Base-by-base conservation (phyloP, 2,113 vertebrate species). In the Poecilia latipinna region DNA sequence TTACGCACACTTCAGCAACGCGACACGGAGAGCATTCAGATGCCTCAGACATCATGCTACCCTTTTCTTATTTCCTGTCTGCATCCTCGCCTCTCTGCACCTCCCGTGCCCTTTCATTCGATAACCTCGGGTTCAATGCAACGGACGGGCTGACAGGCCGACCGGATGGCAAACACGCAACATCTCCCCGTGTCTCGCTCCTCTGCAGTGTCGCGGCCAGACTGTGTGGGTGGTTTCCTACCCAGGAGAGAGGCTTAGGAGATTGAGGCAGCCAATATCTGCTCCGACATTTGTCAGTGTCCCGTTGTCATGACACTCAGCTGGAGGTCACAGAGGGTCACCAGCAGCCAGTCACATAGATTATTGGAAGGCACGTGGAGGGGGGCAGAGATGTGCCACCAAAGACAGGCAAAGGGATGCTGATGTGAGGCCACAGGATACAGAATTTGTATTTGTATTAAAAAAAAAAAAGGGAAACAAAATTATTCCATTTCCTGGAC, bases 201-300 rank as follows among this genome's bases (percentile, higher is more conserved):
- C 68, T 42, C 78, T 70, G 71, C 83, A 63, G 77, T 65, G 70
- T 79, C 77, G 82, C 5, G 86, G 39, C 68, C 83, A 77, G 80
- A 78, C 80, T 75, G 80, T 69, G 84, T 87, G 89, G 90, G 88
- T 83, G 75, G 84, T 83, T 85, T 87, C 22, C 65, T 67, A 80
- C 83, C 89, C 83, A 74, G 61, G 87, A 89, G 90, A 86, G 65
- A 76, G 19, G 75, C 79, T 86, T 54, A 66, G 73, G 80, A 86
- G 87, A 91, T 65, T 78, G 77, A 90, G 65, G 86, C 81, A 89
- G 90, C 91, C 89, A 92, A 90, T 91, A 92, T 92, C 90, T 77
- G 69, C 81, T 85, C 84, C 88, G 91, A 93, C 90, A 89, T 92
- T 93, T 92, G 88, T 92, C 86, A 87, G 77, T 78, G 78, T 88